Evolutionary conservation across 2,888 invertebrate genomes (phyloP), one percentile per base, ranked within the genome.

Genomic region (Trissoscelio sp.): DNA sequence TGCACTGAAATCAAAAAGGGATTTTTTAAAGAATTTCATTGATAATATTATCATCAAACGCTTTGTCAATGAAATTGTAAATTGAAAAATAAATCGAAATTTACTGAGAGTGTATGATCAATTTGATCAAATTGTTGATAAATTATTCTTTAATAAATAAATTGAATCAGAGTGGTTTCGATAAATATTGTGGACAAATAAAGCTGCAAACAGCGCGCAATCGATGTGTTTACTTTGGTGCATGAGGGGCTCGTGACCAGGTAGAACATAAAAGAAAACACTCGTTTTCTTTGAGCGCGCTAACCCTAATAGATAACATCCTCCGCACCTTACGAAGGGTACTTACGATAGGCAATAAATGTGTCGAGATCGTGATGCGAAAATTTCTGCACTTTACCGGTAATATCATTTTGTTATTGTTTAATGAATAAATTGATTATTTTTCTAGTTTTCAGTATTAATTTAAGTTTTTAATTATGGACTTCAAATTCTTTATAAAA

Each of bases 181-280:
- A 14, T 16, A 69, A 77, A 77, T 69, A 77, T 69, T 69, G 34
- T 53, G 44, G 7, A 37, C 24, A 62, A 77, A 77, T 44, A 67
- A 64, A 39, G 14, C 42, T 53, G 62, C 73, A 53, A 73, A 64
- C 34, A 51, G 48, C 2, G 48, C 22, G 14, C 48, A 67, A 51
- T 67, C 60, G 37, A 77, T 60, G 69, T 60, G 58, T 69, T 69
- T 67, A 34, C 69, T 69, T 62, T 60, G 31, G 57, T 69, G 53
- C 62, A 77, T 77, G 69, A 69, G 69, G 51, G 6, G 77, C 60
- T 69, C 53, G 69, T 69, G 77, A 53, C 69, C 51, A 77, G 69
- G 48, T 77, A 69, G 75, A 66, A 67, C n/a, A n/a, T n/a, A n/a
- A n/a, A n/a, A n/a, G n/a, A n/a, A n/a, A n/a, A n/a, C 58, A 75